phyloP scores from a whole-genome alignment of 2,888 invertebrate genomes.

The Parnassius mnemosyne region DNA sequence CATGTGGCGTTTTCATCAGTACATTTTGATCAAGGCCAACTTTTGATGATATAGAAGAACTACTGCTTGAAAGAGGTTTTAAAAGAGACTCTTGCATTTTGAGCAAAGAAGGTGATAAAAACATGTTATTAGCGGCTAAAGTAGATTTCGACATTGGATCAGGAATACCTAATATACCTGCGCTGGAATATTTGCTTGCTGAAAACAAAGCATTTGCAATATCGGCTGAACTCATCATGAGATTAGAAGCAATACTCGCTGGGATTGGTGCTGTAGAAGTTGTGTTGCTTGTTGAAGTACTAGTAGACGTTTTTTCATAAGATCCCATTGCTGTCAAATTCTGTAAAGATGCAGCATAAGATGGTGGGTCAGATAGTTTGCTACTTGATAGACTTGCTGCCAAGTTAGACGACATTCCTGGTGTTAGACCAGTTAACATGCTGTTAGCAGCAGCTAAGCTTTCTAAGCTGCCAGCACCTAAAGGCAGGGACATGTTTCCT shows the following conservation, averaged over 20 bases:
- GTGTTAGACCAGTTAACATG: conserved; percentile 67
- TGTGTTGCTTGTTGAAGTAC: conserved; percentile 75
- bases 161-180: conserved; percentile 83
- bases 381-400: conserved; percentile 65
- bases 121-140: conserved; percentile 88
- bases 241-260: conserved; percentile 79
- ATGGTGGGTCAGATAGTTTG: conserved; percentile 72
- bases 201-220: conserved; percentile 85
- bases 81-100: conserved; percentile 85
- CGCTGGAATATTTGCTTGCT: conserved; percentile 82
- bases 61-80: conserved; percentile 81
- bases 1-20: conserved; percentile 71
- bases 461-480: conserved; percentile 67
- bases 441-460: conserved; percentile 76
- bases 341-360: conserved; percentile 70
- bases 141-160: conserved; percentile 89
- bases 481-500: conserved; percentile 63
- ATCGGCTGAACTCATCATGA: conserved; percentile 83
- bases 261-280: conserved; percentile 73
- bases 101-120: conserved; percentile 86
- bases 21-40: conserved; percentile 66
- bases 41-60: conserved; percentile 77
- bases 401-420: conserved; percentile 65
- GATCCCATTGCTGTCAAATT: conserved; percentile 65
- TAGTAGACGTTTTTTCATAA: conserved; percentile 69